A percentile compares a stretch with the other conserved stretches of the same genome.
These are phyloP conservation scores for Hyla sarda DNA, from an alignment of 2,113 vertebrate species.

Conservation along the genomic window DNA sequence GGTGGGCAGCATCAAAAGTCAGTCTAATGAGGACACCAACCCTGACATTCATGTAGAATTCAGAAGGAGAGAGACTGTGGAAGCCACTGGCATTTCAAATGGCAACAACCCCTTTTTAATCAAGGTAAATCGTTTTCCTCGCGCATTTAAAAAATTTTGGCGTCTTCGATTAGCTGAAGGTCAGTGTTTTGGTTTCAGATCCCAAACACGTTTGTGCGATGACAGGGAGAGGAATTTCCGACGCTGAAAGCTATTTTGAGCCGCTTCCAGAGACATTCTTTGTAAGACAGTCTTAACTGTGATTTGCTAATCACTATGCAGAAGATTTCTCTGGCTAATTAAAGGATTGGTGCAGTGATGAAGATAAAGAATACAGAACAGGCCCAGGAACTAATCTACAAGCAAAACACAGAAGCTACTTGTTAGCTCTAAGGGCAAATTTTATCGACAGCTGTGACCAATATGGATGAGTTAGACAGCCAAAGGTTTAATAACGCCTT, in stretches of 20 bases:
- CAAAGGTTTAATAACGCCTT: constrained; percentile 72
- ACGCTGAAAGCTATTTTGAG: constrained; percentile 70
- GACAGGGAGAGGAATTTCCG: constrained; percentile 67
- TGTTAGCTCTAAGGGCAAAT: constrained; percentile 76
- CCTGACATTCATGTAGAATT: constrained; percentile 49
- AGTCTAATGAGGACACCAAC: constrained; percentile 45
- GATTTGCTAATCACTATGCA: constrained; percentile 79
- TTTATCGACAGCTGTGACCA: constrained; percentile 79
- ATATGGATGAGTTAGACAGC: constrained; percentile 72
- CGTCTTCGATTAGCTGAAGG: constrained; percentile 62
- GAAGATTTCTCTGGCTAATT: constrained; percentile 76
- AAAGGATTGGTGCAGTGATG: constrained; percentile 77
- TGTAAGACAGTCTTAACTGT: constrained; percentile 75
- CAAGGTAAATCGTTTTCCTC: constrained; percentile 52
- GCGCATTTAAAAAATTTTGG: constrained; percentile 54
- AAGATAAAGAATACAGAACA: constrained; percentile 80
- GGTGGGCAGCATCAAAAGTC: constrained; percentile 51
- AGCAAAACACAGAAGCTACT: constrained; percentile 75
- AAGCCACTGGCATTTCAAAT: constrained; percentile 55
- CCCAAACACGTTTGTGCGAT: constrained; percentile 59
- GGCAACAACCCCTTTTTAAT: constrained; percentile 57
- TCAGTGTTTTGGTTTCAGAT: constrained; percentile 63
- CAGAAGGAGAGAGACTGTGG: constrained; percentile 15
- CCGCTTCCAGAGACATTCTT: constrained; percentile 71
- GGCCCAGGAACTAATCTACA: constrained; percentile 75